Percentiles rank a stretch among this genome's conserved stretches.
Evolutionary conservation across 2,797 vertebrate genomes (phyloP).

Genomic region (Sebastes iracundus): DNA sequence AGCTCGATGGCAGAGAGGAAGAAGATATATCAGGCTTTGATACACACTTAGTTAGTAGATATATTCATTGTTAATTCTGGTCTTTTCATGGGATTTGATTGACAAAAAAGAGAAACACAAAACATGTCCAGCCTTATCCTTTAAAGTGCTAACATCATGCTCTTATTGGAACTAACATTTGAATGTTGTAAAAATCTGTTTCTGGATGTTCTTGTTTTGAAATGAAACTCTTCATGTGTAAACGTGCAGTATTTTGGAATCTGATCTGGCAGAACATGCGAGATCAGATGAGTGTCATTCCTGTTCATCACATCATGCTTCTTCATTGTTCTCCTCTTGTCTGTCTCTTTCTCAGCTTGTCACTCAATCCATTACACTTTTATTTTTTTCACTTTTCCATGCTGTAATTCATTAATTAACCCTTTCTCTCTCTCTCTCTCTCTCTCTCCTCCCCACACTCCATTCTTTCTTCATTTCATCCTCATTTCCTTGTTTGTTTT

Average conservation of each 20-base stretch:
- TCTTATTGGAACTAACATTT: neutral
- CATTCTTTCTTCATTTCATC: conserved; percentile 3
- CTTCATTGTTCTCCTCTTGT: conserved; percentile 14
- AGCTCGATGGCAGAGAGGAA: neutral
- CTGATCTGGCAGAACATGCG: conserved; percentile 13
- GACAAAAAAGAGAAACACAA: neutral
- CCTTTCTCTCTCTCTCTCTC: conserved; percentile 24
- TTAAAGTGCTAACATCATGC: neutral
- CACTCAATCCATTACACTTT: conserved; percentile 5
- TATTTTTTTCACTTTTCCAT: conserved; percentile 18
- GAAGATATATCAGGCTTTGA: no score
- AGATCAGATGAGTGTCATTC: conserved; percentile 11
- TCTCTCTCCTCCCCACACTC: conserved; percentile 25
- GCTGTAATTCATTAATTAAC: conserved; percentile 40
- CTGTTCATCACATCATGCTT: conserved; percentile 32
- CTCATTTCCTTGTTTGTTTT: neutral
- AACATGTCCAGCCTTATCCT: neutral
- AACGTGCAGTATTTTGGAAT: neutral
- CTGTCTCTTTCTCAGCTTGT: conserved; percentile 4
- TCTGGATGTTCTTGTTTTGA: conserved; percentile 4
- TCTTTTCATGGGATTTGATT: conserved; percentile 25
- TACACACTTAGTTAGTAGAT: neutral
- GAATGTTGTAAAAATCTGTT: neutral
- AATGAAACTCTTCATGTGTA: conserved; percentile 14
- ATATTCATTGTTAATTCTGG: neutral